Percentiles rank a stretch among this genome's conserved stretches.
Conservation (phyloP, 2,113 vertebrate species). For the Daubentonia madagascariensis region DNA sequence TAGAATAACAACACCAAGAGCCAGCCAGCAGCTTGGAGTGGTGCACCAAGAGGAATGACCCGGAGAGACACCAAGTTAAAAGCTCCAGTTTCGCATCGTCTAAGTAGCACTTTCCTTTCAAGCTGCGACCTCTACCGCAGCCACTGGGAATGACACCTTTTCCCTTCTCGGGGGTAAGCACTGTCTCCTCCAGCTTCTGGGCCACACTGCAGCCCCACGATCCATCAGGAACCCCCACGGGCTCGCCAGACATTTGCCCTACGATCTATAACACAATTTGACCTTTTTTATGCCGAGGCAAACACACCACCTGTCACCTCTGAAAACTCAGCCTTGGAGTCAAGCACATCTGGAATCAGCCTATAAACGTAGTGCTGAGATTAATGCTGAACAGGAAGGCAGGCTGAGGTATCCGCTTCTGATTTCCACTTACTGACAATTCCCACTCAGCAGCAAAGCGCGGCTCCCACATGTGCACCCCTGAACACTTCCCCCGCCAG, state of each 20-base stretch:
- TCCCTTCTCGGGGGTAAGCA: background rate
- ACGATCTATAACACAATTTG: background rate
- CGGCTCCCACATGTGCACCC: background rate
- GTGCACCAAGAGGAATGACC: background rate
- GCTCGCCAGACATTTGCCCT: slow-evolving; percentile 7
- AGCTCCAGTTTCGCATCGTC: background rate
- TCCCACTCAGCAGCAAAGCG: slow-evolving; percentile 1
- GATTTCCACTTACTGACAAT: slow-evolving; percentile 45
- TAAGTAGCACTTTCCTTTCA: slow-evolving; percentile 53
- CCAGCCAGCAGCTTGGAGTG: slow-evolving; percentile 31
- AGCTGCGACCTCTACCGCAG: slow-evolving; percentile 65
- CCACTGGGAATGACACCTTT: background rate
- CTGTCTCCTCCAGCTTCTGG: background rate
- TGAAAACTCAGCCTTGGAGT: background rate
- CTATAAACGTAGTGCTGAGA: background rate
- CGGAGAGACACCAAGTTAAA: background rate
- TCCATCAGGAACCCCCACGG: background rate
- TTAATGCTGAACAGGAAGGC: slow-evolving; percentile 25
- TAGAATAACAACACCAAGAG: slow-evolving; percentile 26
- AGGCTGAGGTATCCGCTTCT: background rate
- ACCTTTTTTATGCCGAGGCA: slow-evolving; percentile 45
- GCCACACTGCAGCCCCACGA: background rate
- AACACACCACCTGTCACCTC: slow-evolving; percentile 60
- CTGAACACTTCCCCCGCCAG: background rate
- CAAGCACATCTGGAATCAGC: slow-evolving; percentile 54